Percentiles rank a stretch among this genome's conserved stretches.
phyloP scores from a whole-genome alignment of 2,797 vertebrate species.

The Enteromius treurensis region DNA sequence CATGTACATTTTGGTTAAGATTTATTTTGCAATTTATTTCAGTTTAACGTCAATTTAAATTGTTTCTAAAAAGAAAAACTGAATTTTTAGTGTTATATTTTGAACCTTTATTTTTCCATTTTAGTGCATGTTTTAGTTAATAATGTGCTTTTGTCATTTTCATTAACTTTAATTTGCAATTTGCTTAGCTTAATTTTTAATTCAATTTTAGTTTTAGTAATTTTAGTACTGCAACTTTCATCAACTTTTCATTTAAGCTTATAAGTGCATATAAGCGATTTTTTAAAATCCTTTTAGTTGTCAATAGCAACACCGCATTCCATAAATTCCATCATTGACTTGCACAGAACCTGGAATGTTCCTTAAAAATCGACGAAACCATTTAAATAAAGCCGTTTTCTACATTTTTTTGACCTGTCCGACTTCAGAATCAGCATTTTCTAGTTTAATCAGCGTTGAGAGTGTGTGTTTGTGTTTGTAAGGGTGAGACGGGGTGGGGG shows the following conservation, averaged over 20 bases:
- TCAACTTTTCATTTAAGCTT: neutral
- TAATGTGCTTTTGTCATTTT: neutral
- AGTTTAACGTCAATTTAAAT: neutral
- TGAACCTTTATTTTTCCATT: neutral
- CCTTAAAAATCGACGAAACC: neutral
- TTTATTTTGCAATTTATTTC: neutral
- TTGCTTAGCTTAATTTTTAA: neutral
- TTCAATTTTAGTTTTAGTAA: neutral
- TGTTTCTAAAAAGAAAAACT: neutral
- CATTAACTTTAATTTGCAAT: neutral
- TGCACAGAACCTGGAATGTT: neutral
- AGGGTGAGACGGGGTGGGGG: conserved; percentile 49
- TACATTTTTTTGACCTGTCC: neutral
- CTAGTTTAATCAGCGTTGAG: neutral
- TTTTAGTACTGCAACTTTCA: neutral
- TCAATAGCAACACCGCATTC: neutral
- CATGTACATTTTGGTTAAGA: neutral
- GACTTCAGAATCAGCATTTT: neutral
- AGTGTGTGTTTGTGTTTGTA: conserved; percentile 38
- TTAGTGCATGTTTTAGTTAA: neutral
- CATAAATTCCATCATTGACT: neutral
- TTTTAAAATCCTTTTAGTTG: neutral
- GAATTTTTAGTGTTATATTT: neutral
- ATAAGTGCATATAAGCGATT: neutral
- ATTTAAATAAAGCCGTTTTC: neutral